These are phyloP conservation scores for Monopis laevigella DNA, from an alignment of 2,888 invertebrate genomes.

Conservation along the genomic window DNA sequence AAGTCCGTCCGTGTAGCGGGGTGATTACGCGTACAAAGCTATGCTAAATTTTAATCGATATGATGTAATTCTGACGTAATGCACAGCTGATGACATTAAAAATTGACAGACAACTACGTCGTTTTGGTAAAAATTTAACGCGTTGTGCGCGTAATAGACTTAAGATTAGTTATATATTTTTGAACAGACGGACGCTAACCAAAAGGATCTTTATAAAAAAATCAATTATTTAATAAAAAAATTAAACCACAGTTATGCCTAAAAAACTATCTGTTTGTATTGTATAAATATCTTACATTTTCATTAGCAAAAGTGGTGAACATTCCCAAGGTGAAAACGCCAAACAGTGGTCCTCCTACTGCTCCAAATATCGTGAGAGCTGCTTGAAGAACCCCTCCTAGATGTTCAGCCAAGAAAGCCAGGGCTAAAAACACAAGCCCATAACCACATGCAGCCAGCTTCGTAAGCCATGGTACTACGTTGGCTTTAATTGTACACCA, in stretches of 20 bases:
- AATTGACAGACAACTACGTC: no score
- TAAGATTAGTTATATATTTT: no score
- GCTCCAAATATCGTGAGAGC: conserved; percentile 88
- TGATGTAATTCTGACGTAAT: no score
- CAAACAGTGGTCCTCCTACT: conserved; percentile 87
- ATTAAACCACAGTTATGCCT: neutral
- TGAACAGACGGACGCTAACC: no score
- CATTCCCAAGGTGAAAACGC: conserved; percentile 88
- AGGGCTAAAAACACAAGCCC: conserved; percentile 82
- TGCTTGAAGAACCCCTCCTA: conserved; percentile 90
- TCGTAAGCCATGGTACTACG: conserved; percentile 64
- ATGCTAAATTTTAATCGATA: no score
- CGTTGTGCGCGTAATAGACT: no score
- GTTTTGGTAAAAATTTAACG: no score
- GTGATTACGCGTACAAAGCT: no score
- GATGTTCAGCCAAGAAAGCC: conserved; percentile 82
- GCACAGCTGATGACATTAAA: no score
- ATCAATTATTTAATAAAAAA: neutral
- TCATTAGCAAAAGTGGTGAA: conserved; percentile 78
- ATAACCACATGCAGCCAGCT: conserved; percentile 74
- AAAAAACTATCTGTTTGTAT: no score
- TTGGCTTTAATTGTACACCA: conserved; percentile 38
- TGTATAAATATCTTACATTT: conserved; percentile 60
- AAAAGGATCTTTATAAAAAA: no score
- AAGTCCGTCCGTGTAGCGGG: no score